Evolutionary conservation across 1,140 invertebrate genomes (phyloP), one percentile per base, ranked within the genome.

Genomic region (Neocloeon triangulifer): DNA sequence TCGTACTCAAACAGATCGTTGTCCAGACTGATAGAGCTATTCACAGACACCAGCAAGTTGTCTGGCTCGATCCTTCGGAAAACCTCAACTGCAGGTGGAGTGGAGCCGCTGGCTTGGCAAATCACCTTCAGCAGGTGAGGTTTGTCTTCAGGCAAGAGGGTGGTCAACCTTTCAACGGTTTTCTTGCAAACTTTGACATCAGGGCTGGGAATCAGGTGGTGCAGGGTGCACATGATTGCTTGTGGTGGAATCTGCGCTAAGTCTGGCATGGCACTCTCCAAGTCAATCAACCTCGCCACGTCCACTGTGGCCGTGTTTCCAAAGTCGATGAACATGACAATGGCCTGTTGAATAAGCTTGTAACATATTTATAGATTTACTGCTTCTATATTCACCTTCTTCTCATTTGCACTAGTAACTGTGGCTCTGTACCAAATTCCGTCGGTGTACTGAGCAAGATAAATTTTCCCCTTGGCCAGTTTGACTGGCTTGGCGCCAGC

Each of bases 41-140:
- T 70, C 30, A 73, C 59, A 21, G 64, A 69, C 25, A 61, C 59
- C 33, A 72, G 48, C 14, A 60, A 53, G 35, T 64, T 59, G 25
- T 58, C 53, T 6, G 55, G 53, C 21, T 53, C 47, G 25, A 55
- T 53, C 43, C 68, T 50, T 38, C 62, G 66, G 39, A 67, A 69
- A 20, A 73, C 52, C 41, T 71, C 64, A 3, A 69, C 64, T 20
- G 52, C 37, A 6, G 61, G 54, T 17, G 43, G 15, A 8, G 12
- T 15, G 20, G 28, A 25, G n/a, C 43, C 36, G 4, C 25, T 25
- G 1, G 32, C 37, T 7, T 41, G 33, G 30, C 38, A 30, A 2
- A 54, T 29, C 19, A 58, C 41, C 39, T 57, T 56, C 10, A 57
- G 34, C 1, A 59, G 31, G 10, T 58, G 48, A 28, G 46, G 37